These are phyloP conservation scores for Yponomeuta evonymella DNA, from an alignment of 2,888 invertebrate genomes.

Conservation along the genomic window DNA sequence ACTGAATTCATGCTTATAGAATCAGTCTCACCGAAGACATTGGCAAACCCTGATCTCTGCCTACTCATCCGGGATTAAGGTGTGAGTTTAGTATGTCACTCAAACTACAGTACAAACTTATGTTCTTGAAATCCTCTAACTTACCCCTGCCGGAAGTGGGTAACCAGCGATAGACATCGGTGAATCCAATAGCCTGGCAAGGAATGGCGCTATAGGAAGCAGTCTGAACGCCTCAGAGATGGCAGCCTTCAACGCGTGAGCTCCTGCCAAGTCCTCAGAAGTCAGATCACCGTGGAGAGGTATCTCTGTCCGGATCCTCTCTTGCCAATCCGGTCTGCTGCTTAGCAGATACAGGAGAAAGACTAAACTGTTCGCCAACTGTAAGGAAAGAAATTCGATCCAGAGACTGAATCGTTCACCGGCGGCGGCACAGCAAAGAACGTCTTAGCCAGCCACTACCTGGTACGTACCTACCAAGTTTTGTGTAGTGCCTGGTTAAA, in stretches of 20 bases:
- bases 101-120: no score
- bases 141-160: constrained; percentile 82
- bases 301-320: constrained; percentile 80
- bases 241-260: constrained; percentile 87
- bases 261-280: constrained; percentile 77
- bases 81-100: no score
- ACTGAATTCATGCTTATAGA: no score
- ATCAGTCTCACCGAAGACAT: no score
- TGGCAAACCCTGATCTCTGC: no score
- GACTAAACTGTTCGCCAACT: constrained; percentile 87
- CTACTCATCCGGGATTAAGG: no score
- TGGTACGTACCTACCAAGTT: no score
- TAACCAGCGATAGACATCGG: constrained; percentile 83
- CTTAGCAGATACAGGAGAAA: constrained; percentile 86
- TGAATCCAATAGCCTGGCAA: constrained; percentile 85
- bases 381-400: constrained; percentile 22
- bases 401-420: no score
- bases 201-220: constrained; percentile 85
- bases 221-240: constrained; percentile 85
- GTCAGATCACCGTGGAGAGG: constrained; percentile 73
- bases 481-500: no score
- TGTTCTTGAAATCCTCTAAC: constrained; percentile 28
- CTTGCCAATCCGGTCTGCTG: constrained; percentile 79
- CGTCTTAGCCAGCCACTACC: no score
- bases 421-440: no score